A percentile compares a stretch with the other conserved stretches of the same genome.
Evolutionary conservation across 2,797 vertebrate genomes (phyloP).

Genomic region (Pipistrellus pipistrellus): DNA sequence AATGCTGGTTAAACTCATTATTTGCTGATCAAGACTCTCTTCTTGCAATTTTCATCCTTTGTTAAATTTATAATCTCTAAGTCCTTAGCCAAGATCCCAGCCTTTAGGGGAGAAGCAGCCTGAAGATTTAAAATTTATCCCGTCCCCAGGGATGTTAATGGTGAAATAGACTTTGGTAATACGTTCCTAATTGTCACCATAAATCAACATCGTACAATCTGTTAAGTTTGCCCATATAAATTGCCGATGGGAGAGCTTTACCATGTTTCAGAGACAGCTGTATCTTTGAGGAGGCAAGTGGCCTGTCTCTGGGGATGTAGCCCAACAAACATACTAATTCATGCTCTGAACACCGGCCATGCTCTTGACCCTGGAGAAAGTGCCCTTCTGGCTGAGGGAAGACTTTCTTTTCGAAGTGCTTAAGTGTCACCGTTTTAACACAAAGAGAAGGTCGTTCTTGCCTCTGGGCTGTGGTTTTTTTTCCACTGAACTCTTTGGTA

Average conservation of each 20-base stretch:
- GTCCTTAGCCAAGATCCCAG: constrained; percentile 84
- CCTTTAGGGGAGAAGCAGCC: constrained; percentile 77
- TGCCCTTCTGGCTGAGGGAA: background rate
- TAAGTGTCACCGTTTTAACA: background rate
- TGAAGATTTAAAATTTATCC: constrained; percentile 82
- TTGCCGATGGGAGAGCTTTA: constrained; percentile 50
- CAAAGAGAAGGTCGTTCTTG: background rate
- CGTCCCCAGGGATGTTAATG: constrained; percentile 76
- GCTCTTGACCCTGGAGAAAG: constrained; percentile 13
- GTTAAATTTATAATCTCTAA: constrained; percentile 86
- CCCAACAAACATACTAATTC: constrained; percentile 68
- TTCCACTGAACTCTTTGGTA: constrained; percentile 39
- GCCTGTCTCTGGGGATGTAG: constrained; percentile 47
- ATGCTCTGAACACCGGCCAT: constrained; percentile 53
- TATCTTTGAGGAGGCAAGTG: constrained; percentile 65
- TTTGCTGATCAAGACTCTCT: constrained; percentile 82
- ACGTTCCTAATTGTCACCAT: constrained; percentile 82
- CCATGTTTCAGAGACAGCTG: constrained; percentile 13
- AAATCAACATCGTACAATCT: constrained; percentile 74
- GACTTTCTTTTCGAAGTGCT: background rate
- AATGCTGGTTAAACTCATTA: constrained; percentile 84
- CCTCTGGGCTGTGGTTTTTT: background rate
- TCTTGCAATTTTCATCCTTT: constrained; percentile 81
- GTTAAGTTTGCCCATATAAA: constrained; percentile 76
- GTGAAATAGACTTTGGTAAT: constrained; percentile 82